Conservation (phyloP, 2,888 invertebrate species). For the Teleogryllus oceanicus region DNA sequence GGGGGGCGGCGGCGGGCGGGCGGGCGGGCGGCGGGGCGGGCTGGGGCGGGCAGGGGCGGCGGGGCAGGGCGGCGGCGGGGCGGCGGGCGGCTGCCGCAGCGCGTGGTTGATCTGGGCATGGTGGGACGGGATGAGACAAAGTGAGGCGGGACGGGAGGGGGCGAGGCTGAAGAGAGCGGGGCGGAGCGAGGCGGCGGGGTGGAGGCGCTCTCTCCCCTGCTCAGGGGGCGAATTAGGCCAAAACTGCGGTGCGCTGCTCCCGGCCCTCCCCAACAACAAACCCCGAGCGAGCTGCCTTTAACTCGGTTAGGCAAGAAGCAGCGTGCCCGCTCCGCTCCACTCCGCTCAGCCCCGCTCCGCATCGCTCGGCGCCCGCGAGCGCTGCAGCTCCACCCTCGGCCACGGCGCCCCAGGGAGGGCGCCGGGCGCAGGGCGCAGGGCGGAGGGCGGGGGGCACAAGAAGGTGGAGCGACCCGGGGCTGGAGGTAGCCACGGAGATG, state of each 20-base stretch:
- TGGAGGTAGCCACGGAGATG: too few species aligned
- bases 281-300: background rate
- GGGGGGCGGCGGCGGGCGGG: background rate
- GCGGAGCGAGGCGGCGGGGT: background rate
- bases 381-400: background rate
- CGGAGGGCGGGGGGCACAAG: background rate
- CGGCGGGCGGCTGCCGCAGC: too few species aligned
- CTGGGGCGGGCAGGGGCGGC: too few species aligned
- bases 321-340: background rate
- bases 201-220: background rate
- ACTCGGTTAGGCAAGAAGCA: constrained; percentile 18
- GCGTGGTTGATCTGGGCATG: too few species aligned
- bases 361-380: background rate
- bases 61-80: too few species aligned
- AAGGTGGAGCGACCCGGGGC: background rate
- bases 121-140: too few species aligned
- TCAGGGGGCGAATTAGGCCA: background rate
- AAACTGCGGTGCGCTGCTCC: background rate
- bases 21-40: background rate
- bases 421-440: background rate
- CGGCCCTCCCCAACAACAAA: background rate
- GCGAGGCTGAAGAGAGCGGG: background rate
- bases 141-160: too few species aligned
- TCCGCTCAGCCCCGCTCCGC: background rate
- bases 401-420: background rate